Evolutionary conservation across 2,797 vertebrate species (phyloP).

Genomic region (Sphaeramia orbicularis): DNA sequence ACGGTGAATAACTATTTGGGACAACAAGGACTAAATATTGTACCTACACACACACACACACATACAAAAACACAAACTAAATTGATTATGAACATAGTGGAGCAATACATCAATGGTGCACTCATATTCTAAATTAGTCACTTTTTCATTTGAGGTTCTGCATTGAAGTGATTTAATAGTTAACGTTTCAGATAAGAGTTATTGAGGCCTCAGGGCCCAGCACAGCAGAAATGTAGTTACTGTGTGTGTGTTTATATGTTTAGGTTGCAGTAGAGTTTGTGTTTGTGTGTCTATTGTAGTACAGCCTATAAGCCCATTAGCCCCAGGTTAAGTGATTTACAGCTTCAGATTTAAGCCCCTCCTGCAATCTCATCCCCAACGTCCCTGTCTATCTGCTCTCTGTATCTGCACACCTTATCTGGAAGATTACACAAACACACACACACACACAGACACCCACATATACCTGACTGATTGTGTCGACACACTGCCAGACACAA

Average conservation of each 20-base stretch:
- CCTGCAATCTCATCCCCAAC: conserved; percentile 76
- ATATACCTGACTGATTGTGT: conserved; percentile 60
- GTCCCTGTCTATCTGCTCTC: conserved; percentile 69
- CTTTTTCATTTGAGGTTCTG: conserved; percentile 63
- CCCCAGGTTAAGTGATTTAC: conserved; percentile 84
- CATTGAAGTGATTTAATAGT: conserved; percentile 61
- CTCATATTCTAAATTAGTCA: conserved; percentile 39
- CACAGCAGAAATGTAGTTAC: conserved; percentile 38
- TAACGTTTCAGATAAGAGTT: conserved; percentile 71
- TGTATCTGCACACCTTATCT: conserved; percentile 77
- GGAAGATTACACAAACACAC: conserved; percentile 67
- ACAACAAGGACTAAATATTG: background rate
- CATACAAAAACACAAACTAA: conserved; percentile 17
- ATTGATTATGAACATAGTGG: conserved; percentile 30
- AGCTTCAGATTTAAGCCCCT: conserved; percentile 76
- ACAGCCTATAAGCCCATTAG: conserved; percentile 81
- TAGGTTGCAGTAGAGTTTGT: conserved; percentile 48
- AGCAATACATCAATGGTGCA: conserved; percentile 32
- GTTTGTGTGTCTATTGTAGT: conserved; percentile 60
- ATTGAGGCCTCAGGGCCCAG: conserved; percentile 53
- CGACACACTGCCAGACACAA: conserved; percentile 43
- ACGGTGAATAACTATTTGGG: conserved; percentile 24
- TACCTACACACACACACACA: background rate
- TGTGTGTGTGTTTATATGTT: conserved; percentile 27
- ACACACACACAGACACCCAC: conserved; percentile 44